A percentile compares a stretch with the other conserved stretches of the same genome.
Evolutionary conservation across 2,888 invertebrate genomes (phyloP).

Genomic region (Drosophila neotestacea): DNA sequence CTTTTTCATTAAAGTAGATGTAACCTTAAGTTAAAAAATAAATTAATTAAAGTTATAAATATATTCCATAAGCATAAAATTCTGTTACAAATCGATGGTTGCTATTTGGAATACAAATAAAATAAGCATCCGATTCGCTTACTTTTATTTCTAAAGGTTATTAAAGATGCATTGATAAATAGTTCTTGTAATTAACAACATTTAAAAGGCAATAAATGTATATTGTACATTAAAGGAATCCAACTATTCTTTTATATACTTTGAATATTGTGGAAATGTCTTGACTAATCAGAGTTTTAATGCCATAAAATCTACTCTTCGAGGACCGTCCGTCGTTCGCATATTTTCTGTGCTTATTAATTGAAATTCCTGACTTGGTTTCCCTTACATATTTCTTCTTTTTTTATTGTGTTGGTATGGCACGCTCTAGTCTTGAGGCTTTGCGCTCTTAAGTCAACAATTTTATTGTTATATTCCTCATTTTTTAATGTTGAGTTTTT

Average conservation of each 20-base stretch:
- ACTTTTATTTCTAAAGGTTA: background rate
- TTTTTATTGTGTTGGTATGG: slow-evolving; percentile 1
- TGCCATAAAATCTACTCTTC: background rate
- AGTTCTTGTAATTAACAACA: background rate
- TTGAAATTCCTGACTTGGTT: slow-evolving; percentile 39
- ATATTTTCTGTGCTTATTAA: slow-evolving; percentile 13
- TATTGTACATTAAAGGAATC: background rate
- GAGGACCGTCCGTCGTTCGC: background rate
- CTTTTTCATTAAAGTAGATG: background rate
- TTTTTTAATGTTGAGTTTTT: slow-evolving; percentile 21
- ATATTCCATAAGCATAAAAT: background rate
- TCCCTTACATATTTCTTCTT: background rate
- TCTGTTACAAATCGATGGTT: background rate
- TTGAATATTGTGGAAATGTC: background rate
- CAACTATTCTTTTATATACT: background rate
- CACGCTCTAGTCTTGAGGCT: slow-evolving; percentile 3
- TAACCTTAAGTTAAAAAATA: too few relatives aligned
- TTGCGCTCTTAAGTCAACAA: slow-evolving; percentile 10
- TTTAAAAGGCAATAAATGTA: background rate
- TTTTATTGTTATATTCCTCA: slow-evolving; percentile 1
- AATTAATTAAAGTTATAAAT: background rate
- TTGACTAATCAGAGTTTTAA: background rate
- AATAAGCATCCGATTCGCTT: background rate
- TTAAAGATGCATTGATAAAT: too few relatives aligned
- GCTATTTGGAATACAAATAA: too few relatives aligned